These are phyloP conservation scores for Drosophila merina DNA, from an alignment of 2,888 invertebrate species.

Conservation along the genomic window DNA sequence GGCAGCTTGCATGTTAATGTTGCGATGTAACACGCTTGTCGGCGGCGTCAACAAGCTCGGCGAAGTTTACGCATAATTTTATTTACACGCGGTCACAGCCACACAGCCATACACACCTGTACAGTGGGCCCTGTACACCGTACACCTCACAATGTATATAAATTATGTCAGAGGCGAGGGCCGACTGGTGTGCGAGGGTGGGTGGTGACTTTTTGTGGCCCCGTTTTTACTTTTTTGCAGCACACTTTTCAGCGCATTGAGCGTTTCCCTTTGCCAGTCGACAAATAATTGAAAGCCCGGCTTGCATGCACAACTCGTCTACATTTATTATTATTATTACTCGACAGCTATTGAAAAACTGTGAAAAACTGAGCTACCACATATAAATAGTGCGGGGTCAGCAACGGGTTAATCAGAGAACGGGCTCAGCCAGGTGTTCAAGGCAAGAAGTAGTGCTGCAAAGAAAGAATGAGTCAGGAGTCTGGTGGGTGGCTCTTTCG, in stretches of 20 bases:
- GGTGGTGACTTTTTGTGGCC: constrained; percentile 24
- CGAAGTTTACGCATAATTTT: constrained; percentile 60
- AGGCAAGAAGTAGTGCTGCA: constrained; percentile 77
- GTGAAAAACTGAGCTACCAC: constrained; percentile 13
- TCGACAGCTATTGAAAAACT: constrained; percentile 30
- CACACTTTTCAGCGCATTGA: constrained; percentile 38
- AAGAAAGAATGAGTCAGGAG: not conserved
- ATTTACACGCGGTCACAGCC: constrained; percentile 32
- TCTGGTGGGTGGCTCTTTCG: too few relatives aligned
- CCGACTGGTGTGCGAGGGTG: constrained; percentile 7
- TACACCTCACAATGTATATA: constrained; percentile 31
- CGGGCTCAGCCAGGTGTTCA: constrained; percentile 38
- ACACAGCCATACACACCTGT: constrained; percentile 22
- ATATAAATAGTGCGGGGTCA: constrained; percentile 13
- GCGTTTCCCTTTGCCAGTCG: constrained; percentile 39
- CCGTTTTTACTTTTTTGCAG: constrained; percentile 26
- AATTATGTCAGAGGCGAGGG: constrained; percentile 40
- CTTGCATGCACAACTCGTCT: constrained; percentile 40
- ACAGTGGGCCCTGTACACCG: too few relatives aligned
- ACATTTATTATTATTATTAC: constrained; percentile 40
- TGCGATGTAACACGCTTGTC: constrained; percentile 47
- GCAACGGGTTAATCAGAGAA: constrained; percentile 11
- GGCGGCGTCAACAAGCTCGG: constrained; percentile 51
- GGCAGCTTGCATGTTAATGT: constrained; percentile 46
- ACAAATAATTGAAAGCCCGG: constrained; percentile 38